Conservation (phyloP, 2,113 vertebrate species). For the Sebastes schlegelii region DNA sequence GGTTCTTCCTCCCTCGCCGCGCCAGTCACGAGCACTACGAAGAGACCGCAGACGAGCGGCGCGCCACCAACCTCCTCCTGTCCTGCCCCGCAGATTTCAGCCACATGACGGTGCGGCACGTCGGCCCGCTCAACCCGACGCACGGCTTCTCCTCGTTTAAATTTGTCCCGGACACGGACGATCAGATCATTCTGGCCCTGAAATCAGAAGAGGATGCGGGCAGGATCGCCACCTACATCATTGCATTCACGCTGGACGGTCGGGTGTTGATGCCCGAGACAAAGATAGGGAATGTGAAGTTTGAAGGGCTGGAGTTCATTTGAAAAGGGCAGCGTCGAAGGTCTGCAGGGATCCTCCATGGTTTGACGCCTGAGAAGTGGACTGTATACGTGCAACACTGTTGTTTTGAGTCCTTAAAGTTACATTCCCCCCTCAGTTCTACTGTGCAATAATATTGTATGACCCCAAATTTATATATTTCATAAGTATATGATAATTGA, state of each 20-base stretch:
- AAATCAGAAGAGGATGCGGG: slow-evolving; percentile 94
- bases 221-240: slow-evolving; percentile 90
- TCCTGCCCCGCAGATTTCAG: slow-evolving; percentile 88
- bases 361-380: neutral
- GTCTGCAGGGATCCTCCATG: neutral
- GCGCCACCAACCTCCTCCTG: slow-evolving; percentile 92
- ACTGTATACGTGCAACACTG: slow-evolving; percentile 2
- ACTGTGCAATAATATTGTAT: slow-evolving; percentile 35
- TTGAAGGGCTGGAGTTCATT: slow-evolving; percentile 96
- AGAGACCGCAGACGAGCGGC: slow-evolving; percentile 88
- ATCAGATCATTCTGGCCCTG: slow-evolving; percentile 92
- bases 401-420: neutral
- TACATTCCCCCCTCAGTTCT: slow-evolving; percentile 17
- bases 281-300: slow-evolving; percentile 90
- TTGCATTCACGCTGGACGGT: slow-evolving; percentile 92
- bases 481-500: neutral
- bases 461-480: slow-evolving; percentile 22
- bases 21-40: slow-evolving; percentile 91
- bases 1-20: slow-evolving; percentile 96
- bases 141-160: slow-evolving; percentile 98
- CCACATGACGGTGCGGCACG: slow-evolving; percentile 69
- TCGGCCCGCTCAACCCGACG: slow-evolving; percentile 87
- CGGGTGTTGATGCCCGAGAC: slow-evolving; percentile 92
- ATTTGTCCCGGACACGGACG: slow-evolving; percentile 91
- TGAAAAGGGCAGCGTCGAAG: slow-evolving; percentile 58